These are phyloP conservation scores for Agrypnus murinus DNA, from an alignment of 2,888 invertebrate species.

Conservation along the genomic window DNA sequence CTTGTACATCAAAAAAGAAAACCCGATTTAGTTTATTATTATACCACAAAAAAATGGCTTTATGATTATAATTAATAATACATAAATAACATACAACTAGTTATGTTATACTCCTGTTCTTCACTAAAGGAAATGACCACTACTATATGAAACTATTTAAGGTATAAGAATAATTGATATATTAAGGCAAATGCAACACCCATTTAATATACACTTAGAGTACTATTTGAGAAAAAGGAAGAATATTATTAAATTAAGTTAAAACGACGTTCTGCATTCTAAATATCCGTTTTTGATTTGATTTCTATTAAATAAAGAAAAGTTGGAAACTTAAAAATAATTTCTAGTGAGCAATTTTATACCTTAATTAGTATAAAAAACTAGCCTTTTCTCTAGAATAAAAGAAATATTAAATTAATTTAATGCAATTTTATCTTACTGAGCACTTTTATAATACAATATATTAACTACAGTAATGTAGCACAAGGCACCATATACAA, in stretches of 20 bases:
- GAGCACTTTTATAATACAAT: constrained; percentile 11
- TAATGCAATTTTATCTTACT: constrained; percentile 17
- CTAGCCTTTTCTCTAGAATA: background rate
- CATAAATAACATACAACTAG: too few relatives aligned
- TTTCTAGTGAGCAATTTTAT: constrained; percentile 6
- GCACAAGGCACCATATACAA: constrained; percentile 24
- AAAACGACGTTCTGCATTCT: background rate
- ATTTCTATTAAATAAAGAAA: background rate
- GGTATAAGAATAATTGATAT: constrained; percentile 3
- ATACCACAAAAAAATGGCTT: too few relatives aligned
- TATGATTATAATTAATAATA: too few relatives aligned
- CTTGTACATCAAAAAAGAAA: background rate
- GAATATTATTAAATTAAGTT: background rate
- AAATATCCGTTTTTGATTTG: too few relatives aligned
- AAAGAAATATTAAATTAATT: background rate
- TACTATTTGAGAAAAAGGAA: background rate
- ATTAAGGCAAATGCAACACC: constrained; percentile 22
- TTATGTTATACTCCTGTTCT: too few relatives aligned
- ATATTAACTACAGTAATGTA: constrained; percentile 26
- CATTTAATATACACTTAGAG: background rate
- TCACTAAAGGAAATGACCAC: background rate
- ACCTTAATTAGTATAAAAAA: too few relatives aligned
- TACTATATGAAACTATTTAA: constrained; percentile 9
- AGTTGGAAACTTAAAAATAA: constrained; percentile 8
- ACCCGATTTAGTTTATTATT: background rate